Evolutionary conservation across 2,797 vertebrate species (phyloP).

Genomic region (Cottoperca gobio): DNA sequence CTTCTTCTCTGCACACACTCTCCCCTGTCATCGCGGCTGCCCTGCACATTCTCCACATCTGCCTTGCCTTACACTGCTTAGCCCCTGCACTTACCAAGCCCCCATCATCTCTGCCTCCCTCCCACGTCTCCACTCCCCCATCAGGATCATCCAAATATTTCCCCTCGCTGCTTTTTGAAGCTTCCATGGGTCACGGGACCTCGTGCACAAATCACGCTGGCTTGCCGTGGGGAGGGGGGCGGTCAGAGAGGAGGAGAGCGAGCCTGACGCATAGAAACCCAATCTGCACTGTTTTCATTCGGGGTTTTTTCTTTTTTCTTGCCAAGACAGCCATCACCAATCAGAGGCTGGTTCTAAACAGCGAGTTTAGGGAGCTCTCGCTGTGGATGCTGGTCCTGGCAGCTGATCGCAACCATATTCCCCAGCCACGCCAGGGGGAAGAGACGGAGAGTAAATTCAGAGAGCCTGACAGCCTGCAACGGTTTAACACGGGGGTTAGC

Average conservation of each 20-base stretch:
- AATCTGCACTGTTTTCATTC: constrained; percentile 90
- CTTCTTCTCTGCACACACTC: constrained; percentile 55
- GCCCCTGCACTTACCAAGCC: constrained; percentile 68
- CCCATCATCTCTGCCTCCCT: constrained; percentile 75
- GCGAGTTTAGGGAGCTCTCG: constrained; percentile 66
- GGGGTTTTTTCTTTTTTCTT: constrained; percentile 89
- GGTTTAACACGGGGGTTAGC: constrained; percentile 68
- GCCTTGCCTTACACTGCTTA: constrained; percentile 87
- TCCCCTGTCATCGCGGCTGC: constrained; percentile 68
- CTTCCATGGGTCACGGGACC: constrained; percentile 93
- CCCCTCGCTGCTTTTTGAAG: constrained; percentile 90
- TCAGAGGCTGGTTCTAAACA: constrained; percentile 79
- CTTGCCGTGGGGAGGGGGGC: constrained; percentile 77
- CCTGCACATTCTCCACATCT: constrained; percentile 91
- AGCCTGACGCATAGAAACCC: constrained; percentile 89
- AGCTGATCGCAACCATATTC: constrained; percentile 68
- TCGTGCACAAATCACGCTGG: constrained; percentile 95
- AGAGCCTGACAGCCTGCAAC: constrained; percentile 75
- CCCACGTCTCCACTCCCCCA: constrained; percentile 88
- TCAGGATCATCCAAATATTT: constrained; percentile 93
- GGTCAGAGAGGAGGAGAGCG: constrained; percentile 78
- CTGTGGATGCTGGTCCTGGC: constrained; percentile 69
- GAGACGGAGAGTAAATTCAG: constrained; percentile 66
- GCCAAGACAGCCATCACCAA: constrained; percentile 84
- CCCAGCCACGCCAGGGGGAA: constrained; percentile 61